Evolutionary conservation across 1,140 invertebrate species (phyloP), one percentile per base, ranked within the genome.

Genomic region (Megalonaias nervosa): DNA sequence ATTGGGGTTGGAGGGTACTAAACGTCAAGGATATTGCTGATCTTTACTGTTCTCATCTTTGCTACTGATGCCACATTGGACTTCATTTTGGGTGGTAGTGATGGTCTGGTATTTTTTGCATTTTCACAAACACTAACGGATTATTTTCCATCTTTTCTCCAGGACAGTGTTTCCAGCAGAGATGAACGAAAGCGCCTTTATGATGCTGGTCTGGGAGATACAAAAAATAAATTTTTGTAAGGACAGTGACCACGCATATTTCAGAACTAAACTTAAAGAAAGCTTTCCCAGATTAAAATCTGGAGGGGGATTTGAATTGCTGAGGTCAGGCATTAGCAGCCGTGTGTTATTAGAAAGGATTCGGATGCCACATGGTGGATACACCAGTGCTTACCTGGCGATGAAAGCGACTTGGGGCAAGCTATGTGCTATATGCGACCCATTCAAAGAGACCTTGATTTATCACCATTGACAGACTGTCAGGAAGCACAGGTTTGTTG

Each of bases 351-450:
- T 77, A 19, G 75, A 77, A 19, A 62, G 19, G 19, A 55, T 77
- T 61, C 31, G 23, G 57, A 65, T 71, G 16, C 75, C 75, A 19
- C 58, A 31, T 56, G 64, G 56, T 56, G 75, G 75, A 23, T 77
- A 64, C 57, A 77, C 59, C 19, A 67, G 67, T 23, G 38, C 21
- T 21, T 64, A 65, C 57, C 48, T 77, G 23, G 67, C 67, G 62
- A 77, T 56, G 57, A 58, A 64, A 65, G 69, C 16, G 38, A n/a
- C 38, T 67, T 77, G 31, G 75, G 67, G 38, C 75, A 77, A 56
- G 75, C 75, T 64, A 19, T 77, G 17, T 77, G 75, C 48, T 77
- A 67, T 58, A 21, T 77, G 5, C 17, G 61, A 17, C 75, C 75
- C n/a, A 70, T 70, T 9, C 38, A 48, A 48, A 48, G 38, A 48